Percentiles rank a stretch among this genome's conserved stretches.
Evolutionary conservation across 1,140 invertebrate genomes (phyloP).

Genomic region (Panagrolaimus sp.): DNA sequence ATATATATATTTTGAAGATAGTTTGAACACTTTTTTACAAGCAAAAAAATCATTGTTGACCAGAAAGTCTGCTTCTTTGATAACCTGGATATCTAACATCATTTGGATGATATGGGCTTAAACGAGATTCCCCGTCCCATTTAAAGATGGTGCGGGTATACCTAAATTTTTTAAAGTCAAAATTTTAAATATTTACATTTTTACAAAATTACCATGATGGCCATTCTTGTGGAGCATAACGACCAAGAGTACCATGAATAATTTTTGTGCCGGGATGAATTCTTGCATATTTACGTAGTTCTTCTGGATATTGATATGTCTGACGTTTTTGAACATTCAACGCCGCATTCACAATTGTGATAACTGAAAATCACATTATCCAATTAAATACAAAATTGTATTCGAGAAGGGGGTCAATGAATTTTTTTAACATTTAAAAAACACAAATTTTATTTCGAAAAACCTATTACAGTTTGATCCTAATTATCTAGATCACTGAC

Average conservation of each 20-base stretch:
- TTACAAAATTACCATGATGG: slow-evolving; percentile 37
- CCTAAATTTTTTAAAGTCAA: slow-evolving; percentile 23
- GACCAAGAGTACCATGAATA: slow-evolving; percentile 44
- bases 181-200: neutral
- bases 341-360: slow-evolving; percentile 3
- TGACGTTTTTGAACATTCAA: slow-evolving; percentile 34
- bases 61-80: slow-evolving; percentile 25
- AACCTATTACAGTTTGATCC: too few species aligned
- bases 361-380: neutral
- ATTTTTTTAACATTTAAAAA: too few species aligned
- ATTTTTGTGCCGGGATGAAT: slow-evolving; percentile 49
- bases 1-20: too few species aligned
- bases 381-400: too few species aligned
- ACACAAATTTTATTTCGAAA: too few species aligned
- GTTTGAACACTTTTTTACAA: too few species aligned
- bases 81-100: slow-evolving; percentile 43
- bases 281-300: slow-evolving; percentile 45
- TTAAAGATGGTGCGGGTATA: slow-evolving; percentile 51
- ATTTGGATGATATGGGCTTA: slow-evolving; percentile 45
- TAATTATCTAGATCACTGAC: too few species aligned
- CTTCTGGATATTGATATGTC: slow-evolving; percentile 46
- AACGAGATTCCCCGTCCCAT: slow-evolving; percentile 50
- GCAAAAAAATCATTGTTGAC: too few species aligned
- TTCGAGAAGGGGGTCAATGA: too few species aligned
- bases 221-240: slow-evolving; percentile 50